Evolutionary conservation across 2,888 invertebrate species (phyloP), one percentile per base, ranked within the genome.

Genomic region (Metellina segmentata): DNA sequence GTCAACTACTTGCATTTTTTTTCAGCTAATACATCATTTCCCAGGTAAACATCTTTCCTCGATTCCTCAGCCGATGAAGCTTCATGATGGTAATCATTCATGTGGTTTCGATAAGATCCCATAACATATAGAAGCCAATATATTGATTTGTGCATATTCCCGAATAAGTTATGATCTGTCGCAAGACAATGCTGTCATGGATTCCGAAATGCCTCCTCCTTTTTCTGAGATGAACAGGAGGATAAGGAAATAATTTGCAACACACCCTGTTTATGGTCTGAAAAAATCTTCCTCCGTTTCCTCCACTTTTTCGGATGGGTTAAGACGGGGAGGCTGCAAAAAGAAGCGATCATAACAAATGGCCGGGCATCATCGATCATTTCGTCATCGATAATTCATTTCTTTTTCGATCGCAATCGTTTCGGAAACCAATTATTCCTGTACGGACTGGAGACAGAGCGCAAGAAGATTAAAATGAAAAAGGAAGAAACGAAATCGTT

Each of bases 311-410:
- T 53, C 48, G 69, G 61, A 85, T 61, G 77, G 85, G 77, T 85
- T 85, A 85, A n/a, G 52, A 75, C 13, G n/a, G 53, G 72, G 16
- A 72, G 49, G 49, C 9, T 19, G 71, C n/a, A 75, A 77, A 52
- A 74, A 75, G 74, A 19, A 20, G n/a, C 48, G 69, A 72, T 88
- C 52, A 34, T 90, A 72, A 81, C 78, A 72, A 90, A 85, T 74
- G 81, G 61, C 16, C 51, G 11, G 13, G 48, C 20, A 53, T 77
- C 91, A 91, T 91, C 87, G 78, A 91, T 91, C 91, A 91, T 91
- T 91, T 88, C 83, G 51, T 83, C 82, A 91, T 91, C 91, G 91
- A 91, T 91, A 91, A 87, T 87, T 91, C 91, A 91, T 91, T 91
- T 88, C 87, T 71, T 79, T 77, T 79, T 69, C 86, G 91, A 91